Evolutionary conservation across 2,888 invertebrate species (phyloP).

Genomic region (Ochlodes sylvanus): DNA sequence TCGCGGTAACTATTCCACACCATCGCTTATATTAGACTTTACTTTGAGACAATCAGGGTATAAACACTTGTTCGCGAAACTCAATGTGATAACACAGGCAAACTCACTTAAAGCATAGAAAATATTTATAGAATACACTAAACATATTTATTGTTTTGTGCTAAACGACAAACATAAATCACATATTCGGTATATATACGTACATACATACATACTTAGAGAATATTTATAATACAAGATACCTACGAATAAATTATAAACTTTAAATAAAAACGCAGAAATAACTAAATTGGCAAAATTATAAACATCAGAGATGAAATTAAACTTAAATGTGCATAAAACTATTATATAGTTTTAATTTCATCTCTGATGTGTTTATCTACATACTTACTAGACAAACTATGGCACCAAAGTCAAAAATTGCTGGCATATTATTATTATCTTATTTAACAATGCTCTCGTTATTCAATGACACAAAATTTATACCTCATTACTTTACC

Average conservation of each 20-base stretch:
- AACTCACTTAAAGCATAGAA: not conserved
- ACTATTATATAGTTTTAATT: conserved; percentile 11
- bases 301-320: conserved; percentile 17
- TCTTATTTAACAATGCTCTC: conserved; percentile 6
- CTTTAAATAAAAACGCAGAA: conserved; percentile 19
- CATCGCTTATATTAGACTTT: not conserved
- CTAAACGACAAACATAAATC: conserved; percentile 30
- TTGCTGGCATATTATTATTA: conserved; percentile 12
- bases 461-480: conserved; percentile 13
- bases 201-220: conserved; percentile 19
- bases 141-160: conserved; percentile 15
- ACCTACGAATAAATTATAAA: conserved; percentile 16
- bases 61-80: no score
- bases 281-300: conserved; percentile 10
- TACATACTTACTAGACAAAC: conserved; percentile 5
- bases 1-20: not conserved
- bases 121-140: not conserved
- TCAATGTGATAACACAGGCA: not conserved
- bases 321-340: not conserved
- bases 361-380: conserved; percentile 11
- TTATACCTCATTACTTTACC: conserved; percentile 2
- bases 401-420: conserved; percentile 29
- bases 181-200: conserved; percentile 12
- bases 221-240: conserved; percentile 10
- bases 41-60: no score